Base-by-base conservation (phyloP, 2,888 invertebrate genomes). In the Lapara coniferarum region DNA sequence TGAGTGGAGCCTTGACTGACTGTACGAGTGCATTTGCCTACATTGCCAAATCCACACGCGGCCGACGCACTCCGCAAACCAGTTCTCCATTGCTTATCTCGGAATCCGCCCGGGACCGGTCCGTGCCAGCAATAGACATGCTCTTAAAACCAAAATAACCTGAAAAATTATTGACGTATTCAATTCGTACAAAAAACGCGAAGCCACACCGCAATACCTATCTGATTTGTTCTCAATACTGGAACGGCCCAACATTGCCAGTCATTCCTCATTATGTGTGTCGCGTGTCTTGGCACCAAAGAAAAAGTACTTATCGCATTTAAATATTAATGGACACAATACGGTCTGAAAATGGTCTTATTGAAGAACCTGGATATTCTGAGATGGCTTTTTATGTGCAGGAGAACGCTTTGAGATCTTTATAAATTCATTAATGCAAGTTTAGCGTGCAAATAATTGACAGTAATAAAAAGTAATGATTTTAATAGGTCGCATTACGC, bases 51-150 rank as follows among this genome's bases (percentile, higher is more conserved):
- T 79, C 77, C 76, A 72, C 75, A 75, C 69, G 74, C 80, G 84
- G 80, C 73, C 82, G 81, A 77, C 78, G 83, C 83, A 79, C 84
- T 79, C 77, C 69, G 74, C 78, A 81, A 89, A 90, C 91, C 84
- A 75, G 90, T 90, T 89, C 59, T 63, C 74, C 75, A 56, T 75
- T 77, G 75, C 77, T 83, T 84, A 85, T 86, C 83, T 81, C 77
- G 75, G 77, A 81, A 83, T 85, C 82, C 77, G 77, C 78, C 75
- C 72, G 70, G 80, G 81, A 90, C 89, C 87, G 86, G 89, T 90
- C 85, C 90, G 85, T 71, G 77, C 71, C 77, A 79, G 72, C 77
- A 74, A 75, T 80, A 79, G 78, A 77, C 74, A 73, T 78, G 77
- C 73, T 74, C 77, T 74, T 75, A 78, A 75, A 74, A 81, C 78